Percentiles rank a stretch among this genome's conserved stretches.
Evolutionary conservation across 2,888 invertebrate species (phyloP).

Genomic region (Nephrotoma flavescens): DNA sequence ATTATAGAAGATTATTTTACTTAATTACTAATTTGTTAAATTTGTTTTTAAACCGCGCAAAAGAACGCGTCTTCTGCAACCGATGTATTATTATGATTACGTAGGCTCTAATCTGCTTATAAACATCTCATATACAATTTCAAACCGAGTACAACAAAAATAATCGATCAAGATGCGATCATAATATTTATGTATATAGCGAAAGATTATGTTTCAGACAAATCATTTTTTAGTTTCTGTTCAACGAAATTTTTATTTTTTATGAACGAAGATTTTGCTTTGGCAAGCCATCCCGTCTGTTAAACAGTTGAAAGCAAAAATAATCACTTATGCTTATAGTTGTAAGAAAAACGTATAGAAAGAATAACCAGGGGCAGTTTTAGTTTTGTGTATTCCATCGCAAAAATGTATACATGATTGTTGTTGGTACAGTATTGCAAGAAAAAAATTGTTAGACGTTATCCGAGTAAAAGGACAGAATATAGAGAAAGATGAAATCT

Average conservation of each 20-base stretch:
- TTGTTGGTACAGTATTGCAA: not conserved
- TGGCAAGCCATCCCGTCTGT: not conserved
- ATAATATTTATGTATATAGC: not conserved
- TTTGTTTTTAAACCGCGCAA: not conserved
- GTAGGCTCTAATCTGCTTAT: not conserved
- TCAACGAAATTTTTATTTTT: not conserved
- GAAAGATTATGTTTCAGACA: not conserved
- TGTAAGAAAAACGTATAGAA: not conserved
- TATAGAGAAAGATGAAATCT: too few relatives aligned
- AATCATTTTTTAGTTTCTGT: not conserved
- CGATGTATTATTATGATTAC: not conserved
- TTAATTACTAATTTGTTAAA: not conserved
- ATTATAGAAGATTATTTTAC: not conserved
- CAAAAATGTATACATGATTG: not conserved
- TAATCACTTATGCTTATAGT: not conserved
- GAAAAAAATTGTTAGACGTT: not conserved
- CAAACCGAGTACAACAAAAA: not conserved
- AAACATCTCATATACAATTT: not conserved
- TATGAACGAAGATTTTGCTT: not conserved
- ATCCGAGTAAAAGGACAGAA: not conserved
- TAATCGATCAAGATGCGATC: not conserved
- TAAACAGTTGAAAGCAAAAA: not conserved
- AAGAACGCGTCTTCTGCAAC: not conserved
- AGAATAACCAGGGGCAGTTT: not conserved
- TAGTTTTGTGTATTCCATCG: not conserved